phyloP scores from a whole-genome alignment of 1,140 invertebrate species.

The Araneus ventricosus region DNA sequence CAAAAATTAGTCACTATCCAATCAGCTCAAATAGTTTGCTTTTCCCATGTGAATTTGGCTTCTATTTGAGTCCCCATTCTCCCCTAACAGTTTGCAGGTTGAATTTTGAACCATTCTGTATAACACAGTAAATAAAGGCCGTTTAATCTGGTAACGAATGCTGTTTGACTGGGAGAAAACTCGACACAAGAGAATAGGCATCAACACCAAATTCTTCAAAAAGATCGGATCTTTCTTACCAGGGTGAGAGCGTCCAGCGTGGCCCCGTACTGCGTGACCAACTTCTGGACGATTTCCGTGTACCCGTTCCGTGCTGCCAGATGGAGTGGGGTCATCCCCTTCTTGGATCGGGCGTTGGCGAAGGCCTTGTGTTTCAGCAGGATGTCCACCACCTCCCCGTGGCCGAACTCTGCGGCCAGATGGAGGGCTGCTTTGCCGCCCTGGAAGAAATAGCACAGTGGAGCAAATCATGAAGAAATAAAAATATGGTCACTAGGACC shows the following conservation, averaged over 20 bases:
- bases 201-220: neutral
- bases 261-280: slow-evolving; percentile 96
- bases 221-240: slow-evolving; percentile 79
- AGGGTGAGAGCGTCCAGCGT: slow-evolving; percentile 96
- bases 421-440: slow-evolving; percentile 95
- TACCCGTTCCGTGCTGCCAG: slow-evolving; percentile 96
- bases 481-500: too few species aligned
- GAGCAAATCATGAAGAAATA: too few species aligned
- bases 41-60: too few species aligned
- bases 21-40: too few species aligned
- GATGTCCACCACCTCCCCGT: slow-evolving; percentile 93
- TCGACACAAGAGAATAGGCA: too few species aligned
- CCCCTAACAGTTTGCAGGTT: too few species aligned
- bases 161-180: too few species aligned
- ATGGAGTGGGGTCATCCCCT: slow-evolving; percentile 86
- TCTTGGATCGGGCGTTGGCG: slow-evolving; percentile 93
- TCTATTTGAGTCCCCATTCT: too few species aligned
- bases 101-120: too few species aligned
- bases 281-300: slow-evolving; percentile 90
- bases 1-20: too few species aligned
- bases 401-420: slow-evolving; percentile 96
- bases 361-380: slow-evolving; percentile 98
- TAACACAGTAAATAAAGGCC: too few species aligned
- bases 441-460: slow-evolving; percentile 75
- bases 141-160: too few species aligned